Percentiles rank a stretch among this genome's conserved stretches.
Evolutionary conservation across 2,113 vertebrate genomes (phyloP).

Genomic region (Morone chrysops): DNA sequence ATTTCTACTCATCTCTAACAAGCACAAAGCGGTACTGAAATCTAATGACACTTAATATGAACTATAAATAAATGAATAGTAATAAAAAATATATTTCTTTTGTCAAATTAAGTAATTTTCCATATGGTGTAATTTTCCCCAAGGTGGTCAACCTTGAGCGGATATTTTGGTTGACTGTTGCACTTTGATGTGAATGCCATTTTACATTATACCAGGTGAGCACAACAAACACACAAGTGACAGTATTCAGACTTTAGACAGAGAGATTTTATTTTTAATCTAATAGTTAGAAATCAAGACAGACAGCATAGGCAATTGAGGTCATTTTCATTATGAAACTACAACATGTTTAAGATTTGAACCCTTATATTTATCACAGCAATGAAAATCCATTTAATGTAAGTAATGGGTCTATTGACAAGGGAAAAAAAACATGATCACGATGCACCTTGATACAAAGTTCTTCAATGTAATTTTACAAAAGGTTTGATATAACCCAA

Average conservation of each 20-base stretch:
- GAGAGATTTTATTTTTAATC: slow-evolving; percentile 45
- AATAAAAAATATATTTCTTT: too few relatives aligned
- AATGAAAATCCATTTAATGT: slow-evolving; percentile 20
- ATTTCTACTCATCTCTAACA: neutral
- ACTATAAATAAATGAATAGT: neutral
- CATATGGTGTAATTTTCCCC: neutral
- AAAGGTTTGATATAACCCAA: neutral
- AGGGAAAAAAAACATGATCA: neutral
- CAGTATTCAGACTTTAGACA: slow-evolving; percentile 29
- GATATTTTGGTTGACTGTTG: neutral
- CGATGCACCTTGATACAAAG: slow-evolving; percentile 13
- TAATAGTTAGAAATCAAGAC: slow-evolving; percentile 36
- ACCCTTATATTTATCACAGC: slow-evolving; percentile 20
- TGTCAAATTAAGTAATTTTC: neutral
- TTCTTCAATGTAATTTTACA: neutral
- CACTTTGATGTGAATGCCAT: neutral
- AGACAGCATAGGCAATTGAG: slow-evolving; percentile 14
- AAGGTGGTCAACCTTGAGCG: neutral
- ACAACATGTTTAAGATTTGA: slow-evolving; percentile 21
- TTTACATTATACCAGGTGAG: neutral
- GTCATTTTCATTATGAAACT: slow-evolving; percentile 18
- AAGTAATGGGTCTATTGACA: slow-evolving; percentile 13
- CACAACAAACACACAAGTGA: slow-evolving; percentile 20
- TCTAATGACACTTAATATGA: neutral
- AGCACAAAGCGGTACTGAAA: neutral